These are phyloP conservation scores for Papilio polyxenes DNA, from an alignment of 1,140 invertebrate genomes.

Conservation along the genomic window DNA sequence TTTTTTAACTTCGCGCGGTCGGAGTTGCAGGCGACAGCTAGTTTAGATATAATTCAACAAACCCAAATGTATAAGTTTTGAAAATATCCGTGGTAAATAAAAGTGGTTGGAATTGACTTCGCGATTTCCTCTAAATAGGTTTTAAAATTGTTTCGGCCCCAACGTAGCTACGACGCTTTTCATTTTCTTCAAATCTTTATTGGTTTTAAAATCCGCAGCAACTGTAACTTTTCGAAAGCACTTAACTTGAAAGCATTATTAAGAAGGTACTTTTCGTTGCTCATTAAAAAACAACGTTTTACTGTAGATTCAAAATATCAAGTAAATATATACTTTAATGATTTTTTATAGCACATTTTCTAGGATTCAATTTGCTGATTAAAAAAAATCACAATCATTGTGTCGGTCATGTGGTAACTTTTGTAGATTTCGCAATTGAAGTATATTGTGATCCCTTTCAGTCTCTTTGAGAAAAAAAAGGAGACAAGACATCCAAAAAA, in stretches of 20 bases:
- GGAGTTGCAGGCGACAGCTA: too few relatives aligned
- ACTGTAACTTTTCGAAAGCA: conserved; percentile 7
- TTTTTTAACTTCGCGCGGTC: too few relatives aligned
- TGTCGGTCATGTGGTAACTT: too few relatives aligned
- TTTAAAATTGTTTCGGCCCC: conserved; percentile 3
- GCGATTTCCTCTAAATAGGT: not conserved
- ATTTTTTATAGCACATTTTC: too few relatives aligned
- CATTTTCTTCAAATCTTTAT: conserved; percentile 13
- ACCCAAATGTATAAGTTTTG: not conserved
- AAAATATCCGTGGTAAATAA: not conserved
- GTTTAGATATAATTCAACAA: too few relatives aligned
- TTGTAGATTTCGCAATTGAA: too few relatives aligned
- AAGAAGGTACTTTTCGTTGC: not conserved
- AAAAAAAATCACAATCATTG: too few relatives aligned
- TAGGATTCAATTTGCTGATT: too few relatives aligned
- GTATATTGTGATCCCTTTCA: too few relatives aligned
- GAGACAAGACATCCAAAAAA: too few relatives aligned
- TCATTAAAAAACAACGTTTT: not conserved
- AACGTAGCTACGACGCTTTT: not conserved
- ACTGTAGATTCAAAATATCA: not conserved
- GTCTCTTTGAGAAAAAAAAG: too few relatives aligned
- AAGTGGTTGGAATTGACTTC: not conserved
- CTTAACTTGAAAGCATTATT: conserved; percentile 11
- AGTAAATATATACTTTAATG: too few relatives aligned
- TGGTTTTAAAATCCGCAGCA: not conserved